A percentile compares a stretch with the other conserved stretches of the same genome.
Conservation (phyloP, 2,113 vertebrate genomes). For the zebrafish (Danio rerio) region DNA sequence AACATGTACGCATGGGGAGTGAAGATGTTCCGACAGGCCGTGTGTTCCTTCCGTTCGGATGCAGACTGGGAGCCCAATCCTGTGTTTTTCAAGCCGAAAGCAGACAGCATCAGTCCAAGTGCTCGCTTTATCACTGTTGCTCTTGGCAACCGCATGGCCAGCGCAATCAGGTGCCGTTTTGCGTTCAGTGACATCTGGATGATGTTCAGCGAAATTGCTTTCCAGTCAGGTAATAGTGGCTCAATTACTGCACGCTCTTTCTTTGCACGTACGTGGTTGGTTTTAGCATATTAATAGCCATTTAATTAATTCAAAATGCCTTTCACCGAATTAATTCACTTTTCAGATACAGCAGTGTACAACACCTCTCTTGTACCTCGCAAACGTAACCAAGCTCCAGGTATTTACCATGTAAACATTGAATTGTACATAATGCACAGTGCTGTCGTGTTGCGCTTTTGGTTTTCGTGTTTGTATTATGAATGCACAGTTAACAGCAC, state of each 20-base stretch:
- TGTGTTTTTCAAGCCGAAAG: constrained; percentile 80
- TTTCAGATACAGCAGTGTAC: constrained; percentile 75
- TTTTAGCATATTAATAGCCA: background rate
- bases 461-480: background rate
- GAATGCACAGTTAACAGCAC: constrained; percentile 51
- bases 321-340: no score
- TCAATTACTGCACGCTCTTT: background rate
- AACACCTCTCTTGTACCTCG: constrained; percentile 84
- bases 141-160: constrained; percentile 91
- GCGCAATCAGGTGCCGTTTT: constrained; percentile 91
- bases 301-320: background rate
- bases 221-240: constrained; percentile 87
- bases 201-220: constrained; percentile 98
- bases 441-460: background rate
- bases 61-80: constrained; percentile 87
- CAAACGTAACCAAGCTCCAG: constrained; percentile 80
- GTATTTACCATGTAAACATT: constrained; percentile 68
- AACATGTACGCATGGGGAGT: constrained; percentile 94
- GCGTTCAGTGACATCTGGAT: constrained; percentile 91
- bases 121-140: constrained; percentile 90
- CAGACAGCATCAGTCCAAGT: constrained; percentile 85
- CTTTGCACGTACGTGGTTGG: background rate
- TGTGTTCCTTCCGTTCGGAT: constrained; percentile 88
- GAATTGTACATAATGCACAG: background rate
- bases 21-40: constrained; percentile 91